Conservation (phyloP, 2,113 vertebrate genomes). For the Neofelis nebulosa region DNA sequence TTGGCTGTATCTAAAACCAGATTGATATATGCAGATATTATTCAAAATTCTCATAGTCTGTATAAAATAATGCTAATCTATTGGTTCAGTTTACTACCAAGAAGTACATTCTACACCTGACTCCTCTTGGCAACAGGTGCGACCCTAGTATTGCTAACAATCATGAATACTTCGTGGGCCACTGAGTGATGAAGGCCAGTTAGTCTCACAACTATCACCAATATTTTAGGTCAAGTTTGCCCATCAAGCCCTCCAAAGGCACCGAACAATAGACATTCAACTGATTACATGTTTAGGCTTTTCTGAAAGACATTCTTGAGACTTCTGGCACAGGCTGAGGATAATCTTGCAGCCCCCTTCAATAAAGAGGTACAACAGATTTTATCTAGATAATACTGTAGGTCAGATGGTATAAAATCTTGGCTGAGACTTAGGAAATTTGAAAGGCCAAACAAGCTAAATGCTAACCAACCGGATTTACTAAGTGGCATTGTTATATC, state of each 20-base stretch:
- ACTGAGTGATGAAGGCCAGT: not conserved
- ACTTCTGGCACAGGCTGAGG: not conserved
- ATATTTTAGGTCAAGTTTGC: not conserved
- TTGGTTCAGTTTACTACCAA: not conserved
- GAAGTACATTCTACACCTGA: not conserved
- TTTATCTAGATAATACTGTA: not conserved
- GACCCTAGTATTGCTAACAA: not conserved
- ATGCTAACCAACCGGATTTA: not conserved
- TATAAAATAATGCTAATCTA: not conserved
- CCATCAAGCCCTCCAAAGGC: not conserved
- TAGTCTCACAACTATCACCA: not conserved
- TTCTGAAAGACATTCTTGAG: not conserved
- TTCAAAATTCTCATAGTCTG: not conserved
- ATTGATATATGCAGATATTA: not conserved
- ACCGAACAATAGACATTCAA: not conserved
- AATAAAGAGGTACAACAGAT: not conserved
- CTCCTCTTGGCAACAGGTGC: not conserved
- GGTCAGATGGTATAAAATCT: not conserved
- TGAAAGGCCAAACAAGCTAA: not conserved
- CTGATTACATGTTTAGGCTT: not conserved
- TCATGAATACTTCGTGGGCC: not conserved
- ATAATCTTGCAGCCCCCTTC: not conserved
- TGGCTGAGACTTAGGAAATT: not conserved
- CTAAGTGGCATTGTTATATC: not conserved
- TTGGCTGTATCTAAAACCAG: not conserved